Evolutionary conservation across 2,888 invertebrate species (phyloP), one percentile per base, ranked within the genome.

Genomic region (Crossocerus cetratus): DNA sequence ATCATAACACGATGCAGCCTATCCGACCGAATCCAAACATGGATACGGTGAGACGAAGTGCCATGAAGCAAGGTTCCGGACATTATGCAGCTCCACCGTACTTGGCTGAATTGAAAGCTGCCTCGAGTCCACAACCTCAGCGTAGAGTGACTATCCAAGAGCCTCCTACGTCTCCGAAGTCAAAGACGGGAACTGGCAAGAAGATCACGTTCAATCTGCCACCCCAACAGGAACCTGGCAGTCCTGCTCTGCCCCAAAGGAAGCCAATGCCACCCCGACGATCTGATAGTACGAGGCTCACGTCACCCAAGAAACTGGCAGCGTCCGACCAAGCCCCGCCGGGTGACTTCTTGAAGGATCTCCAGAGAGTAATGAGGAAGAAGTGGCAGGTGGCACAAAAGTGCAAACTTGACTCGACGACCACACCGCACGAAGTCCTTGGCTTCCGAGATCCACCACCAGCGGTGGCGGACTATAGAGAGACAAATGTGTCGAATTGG

Each of bases 341-440:
- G 0, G 94, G 94, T 23, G 96, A 96, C 70, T 97, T 98, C 86
- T 91, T 98, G 56, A 95, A 96, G 87, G 97, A 98, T 89, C 91
- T 98, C 59, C 97, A 98, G 87, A 92, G 97, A 63, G 97, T 98
- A 0, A 97, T 98, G 96, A 93, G 96, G 79, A 97, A 97, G 87
- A 98, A 98, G 86, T 96, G 96, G 96, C 96, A 97, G 86, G 97
- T 97, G 0, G 97, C 97, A 2, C 97, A 98, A 86, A 97, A 97
- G 88, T 97, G 97, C 87, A 96, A 97, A 90, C 91, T 95, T 22
- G 97, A 97, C 88, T 94, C 95, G 14, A 94, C 95, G n/a, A 96
- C 96, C 1, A 96, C 96, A 49, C 97, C 97, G 0, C 97, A 97
- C 86, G 97, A 97, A 88, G 97, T 98, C 2, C 92, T 98, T 5